Evolutionary conservation across 2,797 vertebrate genomes (phyloP).

Genomic region (Hippoglossus hippoglossus): DNA sequence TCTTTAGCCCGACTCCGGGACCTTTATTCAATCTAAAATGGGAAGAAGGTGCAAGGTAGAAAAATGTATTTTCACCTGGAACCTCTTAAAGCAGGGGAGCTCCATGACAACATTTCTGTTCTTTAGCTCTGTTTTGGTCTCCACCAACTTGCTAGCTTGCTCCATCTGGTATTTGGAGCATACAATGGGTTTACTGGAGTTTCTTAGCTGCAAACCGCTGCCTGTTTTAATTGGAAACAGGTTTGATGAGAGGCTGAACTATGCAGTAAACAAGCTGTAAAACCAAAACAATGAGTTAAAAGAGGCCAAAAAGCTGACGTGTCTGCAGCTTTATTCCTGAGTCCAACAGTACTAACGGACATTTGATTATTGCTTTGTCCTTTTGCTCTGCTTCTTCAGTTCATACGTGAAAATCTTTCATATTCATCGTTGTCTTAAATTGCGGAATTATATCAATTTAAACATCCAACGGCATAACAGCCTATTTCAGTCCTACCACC

Average conservation of each 20-base stretch:
- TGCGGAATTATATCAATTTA: neutral
- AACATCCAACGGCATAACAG: constrained; percentile 28
- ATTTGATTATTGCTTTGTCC: no score
- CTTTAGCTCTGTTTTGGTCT: neutral
- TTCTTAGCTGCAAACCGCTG: neutral
- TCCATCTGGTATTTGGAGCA: neutral
- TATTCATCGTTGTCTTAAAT: constrained; percentile 1
- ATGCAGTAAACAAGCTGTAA: neutral
- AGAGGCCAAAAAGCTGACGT: neutral
- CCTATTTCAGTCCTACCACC: constrained; percentile 53
- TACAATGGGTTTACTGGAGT: neutral
- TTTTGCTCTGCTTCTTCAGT: neutral
- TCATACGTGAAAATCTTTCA: constrained; percentile 24
- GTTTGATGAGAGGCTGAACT: neutral
- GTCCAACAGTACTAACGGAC: no score
- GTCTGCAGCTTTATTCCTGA: no score
- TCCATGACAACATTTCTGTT: no score
- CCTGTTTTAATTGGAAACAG: no score
- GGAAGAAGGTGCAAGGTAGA: no score
- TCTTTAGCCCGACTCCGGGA: no score
- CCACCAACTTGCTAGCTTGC: neutral
- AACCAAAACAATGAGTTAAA: neutral
- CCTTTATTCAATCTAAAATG: no score
- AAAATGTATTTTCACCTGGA: no score
- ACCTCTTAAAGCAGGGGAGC: no score